A percentile compares a stretch with the other conserved stretches of the same genome.
These are phyloP conservation scores for Microcebus griseorufus DNA, from an alignment of 2,113 vertebrate genomes.

Conservation along the genomic window DNA sequence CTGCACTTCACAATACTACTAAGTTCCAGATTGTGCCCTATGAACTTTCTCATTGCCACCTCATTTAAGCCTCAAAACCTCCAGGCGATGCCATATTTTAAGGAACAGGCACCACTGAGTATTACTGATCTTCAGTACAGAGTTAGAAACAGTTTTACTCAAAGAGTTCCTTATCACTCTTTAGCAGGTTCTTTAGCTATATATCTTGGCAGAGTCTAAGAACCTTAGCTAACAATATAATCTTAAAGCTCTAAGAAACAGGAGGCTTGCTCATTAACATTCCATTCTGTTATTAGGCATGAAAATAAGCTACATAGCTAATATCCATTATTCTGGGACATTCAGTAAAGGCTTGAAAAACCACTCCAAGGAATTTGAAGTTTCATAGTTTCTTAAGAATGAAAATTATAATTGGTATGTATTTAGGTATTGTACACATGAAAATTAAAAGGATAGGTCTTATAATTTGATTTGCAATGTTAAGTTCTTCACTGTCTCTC, in stretches of 20 bases:
- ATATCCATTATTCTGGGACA: not conserved
- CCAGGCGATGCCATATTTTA: not conserved
- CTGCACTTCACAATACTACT: not conserved
- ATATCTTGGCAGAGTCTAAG: not conserved
- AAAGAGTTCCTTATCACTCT: not conserved
- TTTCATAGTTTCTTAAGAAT: constrained; percentile 18
- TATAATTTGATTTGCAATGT: not conserved
- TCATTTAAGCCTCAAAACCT: not conserved
- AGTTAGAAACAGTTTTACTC: not conserved
- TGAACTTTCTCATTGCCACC: not conserved
- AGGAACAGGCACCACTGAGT: not conserved
- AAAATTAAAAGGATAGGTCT: not conserved
- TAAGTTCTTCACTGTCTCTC: not conserved
- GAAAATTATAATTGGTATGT: not conserved
- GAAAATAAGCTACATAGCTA: not conserved
- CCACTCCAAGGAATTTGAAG: not conserved
- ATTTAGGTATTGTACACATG: not conserved
- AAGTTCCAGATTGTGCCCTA: accelerated
- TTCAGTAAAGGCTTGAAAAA: constrained; percentile 6
- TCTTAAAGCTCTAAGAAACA: not conserved
- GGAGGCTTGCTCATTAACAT: not conserved
- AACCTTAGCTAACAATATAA: not conserved
- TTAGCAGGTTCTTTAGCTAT: not conserved
- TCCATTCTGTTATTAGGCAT: not conserved
- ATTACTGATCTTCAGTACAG: not conserved